Evolutionary conservation across 2,113 vertebrate genomes (phyloP), one percentile per base, ranked within the genome.

Genomic region (Reinhardtius hippoglossoides): DNA sequence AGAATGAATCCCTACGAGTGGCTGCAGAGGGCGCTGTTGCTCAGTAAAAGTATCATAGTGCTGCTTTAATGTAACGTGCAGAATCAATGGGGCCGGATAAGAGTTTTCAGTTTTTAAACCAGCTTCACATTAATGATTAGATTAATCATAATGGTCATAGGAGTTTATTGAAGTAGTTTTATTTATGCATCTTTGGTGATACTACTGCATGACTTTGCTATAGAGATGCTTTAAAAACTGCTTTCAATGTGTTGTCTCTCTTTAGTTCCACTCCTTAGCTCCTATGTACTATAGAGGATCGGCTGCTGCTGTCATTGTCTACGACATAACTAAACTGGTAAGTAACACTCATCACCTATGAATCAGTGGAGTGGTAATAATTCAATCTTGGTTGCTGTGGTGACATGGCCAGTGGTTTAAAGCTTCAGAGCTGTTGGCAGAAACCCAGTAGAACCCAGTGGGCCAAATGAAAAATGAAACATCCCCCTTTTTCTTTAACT

Each of bases 261-360:
- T 90, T 71, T 90, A 99, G 98, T 99, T 99, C 83, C 97, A 99
- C 77, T 99, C 97, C 0, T 88, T 99, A 95, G 98, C 98, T 59
- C 98, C 98, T 2, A 98, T 99, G 98, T 99, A 99, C 92, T 99
- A 99, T 78, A 88, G 98, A 82, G 98, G 98, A 10, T 98, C 97
- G 0, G 97, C 97, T 14, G 97, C 98, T n/a, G 98, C 97, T 0
- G 97, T 99, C 81, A 96, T 99, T 55, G 98, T 99, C 71, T 99
- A 99, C 73, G 98, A 99, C 84, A 99, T 99, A 76, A 99, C 98
- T 60, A 99, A 98, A 74, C 96, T 97, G 96, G 98, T 99, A 94
- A 94, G 93, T 2, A 2, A 55, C 21, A 31, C 23, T 31, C 0
- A 18, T 64, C 18, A 2, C 46, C 16, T 71, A n/a, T 21, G 13